Evolutionary conservation across 2,113 vertebrate species (phyloP).

Genomic region (Oncorhynchus keta): DNA sequence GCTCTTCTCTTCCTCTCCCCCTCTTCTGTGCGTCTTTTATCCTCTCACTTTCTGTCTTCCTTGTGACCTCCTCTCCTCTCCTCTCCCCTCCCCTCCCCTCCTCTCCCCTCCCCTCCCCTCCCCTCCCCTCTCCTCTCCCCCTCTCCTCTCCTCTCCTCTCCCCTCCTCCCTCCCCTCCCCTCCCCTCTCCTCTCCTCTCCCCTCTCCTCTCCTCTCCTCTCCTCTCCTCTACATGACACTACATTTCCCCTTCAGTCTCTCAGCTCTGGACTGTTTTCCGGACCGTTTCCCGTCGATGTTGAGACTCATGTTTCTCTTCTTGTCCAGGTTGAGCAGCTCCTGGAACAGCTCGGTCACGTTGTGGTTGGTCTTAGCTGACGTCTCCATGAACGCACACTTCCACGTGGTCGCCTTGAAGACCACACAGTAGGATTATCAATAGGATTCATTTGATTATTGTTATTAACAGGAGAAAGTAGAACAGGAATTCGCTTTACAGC

Average conservation of each 20-base stretch:
- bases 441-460: too few relatives aligned
- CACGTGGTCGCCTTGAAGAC: slow-evolving; percentile 82
- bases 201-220: slow-evolving; percentile 15
- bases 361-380: slow-evolving; percentile 98
- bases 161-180: not conserved
- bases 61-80: too few relatives aligned
- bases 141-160: not conserved
- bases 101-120: too few relatives aligned
- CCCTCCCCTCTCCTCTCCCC: too few relatives aligned
- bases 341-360: slow-evolving; percentile 98
- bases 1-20: not conserved
- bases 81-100: not conserved
- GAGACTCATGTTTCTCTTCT: slow-evolving; percentile 91
- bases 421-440: too few relatives aligned
- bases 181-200: too few relatives aligned
- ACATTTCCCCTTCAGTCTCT: slow-evolving; percentile 96
- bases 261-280: slow-evolving; percentile 89
- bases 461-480: too few relatives aligned
- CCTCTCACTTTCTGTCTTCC: not conserved
- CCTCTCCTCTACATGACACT: slow-evolving; percentile 80
- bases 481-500: too few relatives aligned
- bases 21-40: not conserved
- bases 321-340: slow-evolving; percentile 96
- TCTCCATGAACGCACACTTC: slow-evolving; percentile 99
- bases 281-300: slow-evolving; percentile 91